Conservation (phyloP, 92 coral and sea anemone genomes). For the Palythoa caribaeorum region DNA sequence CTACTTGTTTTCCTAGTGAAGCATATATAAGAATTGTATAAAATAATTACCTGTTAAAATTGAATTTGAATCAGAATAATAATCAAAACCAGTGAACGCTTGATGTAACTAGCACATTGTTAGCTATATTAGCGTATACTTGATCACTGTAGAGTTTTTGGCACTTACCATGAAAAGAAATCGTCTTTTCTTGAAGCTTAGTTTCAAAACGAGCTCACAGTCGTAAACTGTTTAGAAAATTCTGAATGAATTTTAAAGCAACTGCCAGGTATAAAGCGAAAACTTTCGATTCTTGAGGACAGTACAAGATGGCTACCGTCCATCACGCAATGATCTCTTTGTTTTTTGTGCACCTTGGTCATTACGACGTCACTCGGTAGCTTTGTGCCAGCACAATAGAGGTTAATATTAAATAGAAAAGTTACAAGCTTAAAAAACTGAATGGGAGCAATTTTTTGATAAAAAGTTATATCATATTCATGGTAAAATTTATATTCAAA, state of each 20-base stretch:
- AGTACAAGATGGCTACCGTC: conserved; percentile 20
- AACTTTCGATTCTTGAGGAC: neutral
- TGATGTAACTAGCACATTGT: neutral
- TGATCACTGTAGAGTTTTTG: neutral
- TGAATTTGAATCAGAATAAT: neutral
- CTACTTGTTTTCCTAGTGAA: neutral
- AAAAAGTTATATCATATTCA: neutral
- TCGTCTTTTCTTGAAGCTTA: neutral
- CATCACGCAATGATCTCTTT: neutral
- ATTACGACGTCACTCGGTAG: conserved; percentile 9
- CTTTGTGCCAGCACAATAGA: conserved; percentile 17
- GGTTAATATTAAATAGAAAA: conserved; percentile 20
- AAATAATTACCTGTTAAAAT: neutral
- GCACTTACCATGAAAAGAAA: neutral
- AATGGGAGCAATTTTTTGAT: neutral
- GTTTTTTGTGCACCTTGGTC: conserved; percentile 3
- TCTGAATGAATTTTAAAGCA: neutral
- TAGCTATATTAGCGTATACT: neutral
- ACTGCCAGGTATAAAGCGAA: neutral
- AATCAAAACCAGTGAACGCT: neutral
- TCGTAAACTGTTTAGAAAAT: neutral
- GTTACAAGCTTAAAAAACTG: neutral
- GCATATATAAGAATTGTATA: neutral
- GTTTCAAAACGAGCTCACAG: neutral
- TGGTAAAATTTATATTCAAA: neutral